phyloP scores from a whole-genome alignment of 2,888 invertebrate species.

The Nasonovia ribisnigri region DNA sequence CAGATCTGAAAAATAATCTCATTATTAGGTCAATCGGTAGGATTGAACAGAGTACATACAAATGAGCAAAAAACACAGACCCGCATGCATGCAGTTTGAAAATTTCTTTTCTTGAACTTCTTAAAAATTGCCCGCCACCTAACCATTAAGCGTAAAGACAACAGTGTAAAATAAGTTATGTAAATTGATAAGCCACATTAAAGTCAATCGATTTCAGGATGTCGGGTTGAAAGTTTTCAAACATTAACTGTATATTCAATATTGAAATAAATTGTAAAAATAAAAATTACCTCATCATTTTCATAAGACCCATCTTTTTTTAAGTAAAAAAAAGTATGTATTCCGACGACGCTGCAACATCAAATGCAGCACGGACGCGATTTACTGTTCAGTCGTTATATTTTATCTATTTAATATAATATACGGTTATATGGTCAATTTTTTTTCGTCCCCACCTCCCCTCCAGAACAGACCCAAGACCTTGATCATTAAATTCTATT shows the following conservation, averaged over 20 bases:
- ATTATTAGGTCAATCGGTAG: no score
- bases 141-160: not conserved
- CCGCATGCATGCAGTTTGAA: no score
- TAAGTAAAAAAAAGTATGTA: not conserved
- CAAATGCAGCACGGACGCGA: not conserved
- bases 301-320: not conserved
- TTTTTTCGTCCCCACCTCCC: not conserved
- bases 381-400: not conserved
- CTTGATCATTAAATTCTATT: constrained; percentile 1
- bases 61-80: no score
- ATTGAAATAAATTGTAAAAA: not conserved
- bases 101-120: no score
- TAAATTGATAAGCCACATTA: not conserved
- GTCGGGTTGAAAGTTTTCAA: not conserved
- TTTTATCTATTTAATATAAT: not conserved
- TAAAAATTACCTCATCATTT: not conserved
- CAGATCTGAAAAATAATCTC: no score
- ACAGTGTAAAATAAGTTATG: not conserved
- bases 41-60: no score
- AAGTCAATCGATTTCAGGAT: not conserved
- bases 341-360: not conserved
- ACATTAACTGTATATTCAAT: not conserved
- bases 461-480: not conserved
- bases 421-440: not conserved
- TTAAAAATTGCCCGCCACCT: no score